phyloP scores from a whole-genome alignment of 2,797 vertebrate species.

The Bradypodion ventrale region DNA sequence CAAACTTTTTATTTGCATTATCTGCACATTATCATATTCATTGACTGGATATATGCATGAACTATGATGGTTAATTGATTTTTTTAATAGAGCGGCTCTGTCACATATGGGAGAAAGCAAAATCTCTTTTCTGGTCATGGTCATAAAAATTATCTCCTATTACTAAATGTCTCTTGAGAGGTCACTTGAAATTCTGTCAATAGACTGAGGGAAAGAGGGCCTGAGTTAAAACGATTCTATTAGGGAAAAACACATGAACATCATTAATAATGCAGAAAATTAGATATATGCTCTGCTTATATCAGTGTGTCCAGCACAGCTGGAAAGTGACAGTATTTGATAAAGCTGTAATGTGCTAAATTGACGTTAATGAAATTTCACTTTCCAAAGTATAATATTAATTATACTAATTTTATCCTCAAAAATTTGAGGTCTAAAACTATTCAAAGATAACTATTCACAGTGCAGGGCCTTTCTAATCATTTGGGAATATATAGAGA shows the following conservation, averaged over 20 bases:
- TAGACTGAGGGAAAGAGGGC: neutral
- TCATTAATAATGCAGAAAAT: neutral
- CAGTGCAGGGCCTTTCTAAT: neutral
- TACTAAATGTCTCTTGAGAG: constrained; percentile 26
- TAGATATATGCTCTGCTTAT: neutral
- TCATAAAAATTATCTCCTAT: neutral
- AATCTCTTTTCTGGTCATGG: neutral
- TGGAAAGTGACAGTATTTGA: neutral
- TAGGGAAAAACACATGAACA: neutral
- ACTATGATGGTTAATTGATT: neutral
- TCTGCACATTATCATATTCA: neutral
- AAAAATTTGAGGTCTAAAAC: constrained; percentile 3
- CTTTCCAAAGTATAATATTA: constrained; percentile 32
- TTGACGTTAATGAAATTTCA: constrained; percentile 33
- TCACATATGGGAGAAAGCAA: neutral
- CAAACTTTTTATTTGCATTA: neutral
- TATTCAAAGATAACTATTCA: neutral
- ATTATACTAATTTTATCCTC: constrained; percentile 27
- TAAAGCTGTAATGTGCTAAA: constrained; percentile 32
- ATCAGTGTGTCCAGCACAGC: neutral
- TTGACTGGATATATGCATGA: neutral
- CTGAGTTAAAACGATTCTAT: rapidly evolving
- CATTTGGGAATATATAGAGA: neutral
- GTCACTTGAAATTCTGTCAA: neutral
- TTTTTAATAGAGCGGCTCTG: neutral